Conservation (phyloP, 2,113 vertebrate species). For the Orthonyx spaldingii region DNA sequence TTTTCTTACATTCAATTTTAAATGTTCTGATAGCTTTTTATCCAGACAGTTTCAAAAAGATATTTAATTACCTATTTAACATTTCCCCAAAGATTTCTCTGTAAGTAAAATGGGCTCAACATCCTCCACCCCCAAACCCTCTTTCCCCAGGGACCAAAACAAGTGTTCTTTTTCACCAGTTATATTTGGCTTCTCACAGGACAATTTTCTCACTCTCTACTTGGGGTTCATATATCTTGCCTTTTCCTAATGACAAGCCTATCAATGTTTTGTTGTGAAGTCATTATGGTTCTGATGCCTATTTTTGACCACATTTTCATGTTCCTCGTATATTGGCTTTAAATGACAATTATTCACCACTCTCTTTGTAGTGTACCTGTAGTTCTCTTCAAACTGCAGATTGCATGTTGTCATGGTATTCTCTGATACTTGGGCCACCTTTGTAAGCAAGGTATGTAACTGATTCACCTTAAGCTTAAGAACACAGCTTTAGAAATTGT, state of each 20-base stretch:
- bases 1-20: background rate
- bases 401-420: background rate
- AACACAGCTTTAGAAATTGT: background rate
- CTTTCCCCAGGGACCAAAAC: background rate
- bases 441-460: background rate
- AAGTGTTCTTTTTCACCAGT: background rate
- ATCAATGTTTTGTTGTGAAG: background rate
- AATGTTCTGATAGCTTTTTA: background rate
- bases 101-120: background rate
- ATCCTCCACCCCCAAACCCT: fast-evolving
- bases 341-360: background rate
- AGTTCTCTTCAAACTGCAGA: background rate
- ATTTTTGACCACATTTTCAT: background rate
- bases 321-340: background rate
- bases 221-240: background rate
- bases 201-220: background rate
- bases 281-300: background rate
- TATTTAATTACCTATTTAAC: background rate
- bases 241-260: background rate
- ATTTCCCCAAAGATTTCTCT: background rate
- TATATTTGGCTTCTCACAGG: background rate
- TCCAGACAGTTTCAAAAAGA: background rate
- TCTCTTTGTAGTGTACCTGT: background rate
- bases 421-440: background rate
- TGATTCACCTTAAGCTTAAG: background rate